phyloP scores from a whole-genome alignment of 2,888 invertebrate genomes.

The Heliconius hortense region DNA sequence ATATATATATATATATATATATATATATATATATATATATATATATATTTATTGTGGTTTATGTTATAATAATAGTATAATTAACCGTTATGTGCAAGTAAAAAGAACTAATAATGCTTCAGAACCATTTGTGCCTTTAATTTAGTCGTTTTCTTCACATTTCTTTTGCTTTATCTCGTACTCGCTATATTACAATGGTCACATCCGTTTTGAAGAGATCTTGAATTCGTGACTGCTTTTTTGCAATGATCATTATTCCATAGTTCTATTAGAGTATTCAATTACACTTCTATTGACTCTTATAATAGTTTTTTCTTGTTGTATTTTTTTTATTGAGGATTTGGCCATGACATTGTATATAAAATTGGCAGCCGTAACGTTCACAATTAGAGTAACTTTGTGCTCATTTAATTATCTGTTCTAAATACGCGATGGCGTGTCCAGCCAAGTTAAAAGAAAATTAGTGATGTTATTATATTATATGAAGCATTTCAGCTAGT shows the following conservation, averaged over 20 bases:
- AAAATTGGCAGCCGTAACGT: background rate
- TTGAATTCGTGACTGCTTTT: conserved; percentile 2
- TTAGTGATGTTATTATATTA: background rate
- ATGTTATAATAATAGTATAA: too few relatives aligned
- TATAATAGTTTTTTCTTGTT: background rate
- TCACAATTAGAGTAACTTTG: background rate
- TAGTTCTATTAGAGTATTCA: conserved; percentile 1
- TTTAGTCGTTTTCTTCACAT: background rate
- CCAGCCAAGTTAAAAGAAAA: background rate
- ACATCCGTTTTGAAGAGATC: background rate
- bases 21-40: too few relatives aligned
- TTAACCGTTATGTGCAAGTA: too few relatives aligned
- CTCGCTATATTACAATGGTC: background rate
- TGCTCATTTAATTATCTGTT: background rate
- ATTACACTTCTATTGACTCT: background rate
- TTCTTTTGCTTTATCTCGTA: background rate
- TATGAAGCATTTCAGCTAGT: background rate
- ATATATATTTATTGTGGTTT: too few relatives aligned
- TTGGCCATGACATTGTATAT: background rate
- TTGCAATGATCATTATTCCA: background rate
- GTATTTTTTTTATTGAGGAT: background rate
- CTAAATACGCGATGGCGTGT: background rate
- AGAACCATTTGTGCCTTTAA: background rate
- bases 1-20: too few relatives aligned
- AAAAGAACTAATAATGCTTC: too few relatives aligned